phyloP scores from a whole-genome alignment of 2,888 invertebrate genomes.

The Tricholauxania praeusta region DNA sequence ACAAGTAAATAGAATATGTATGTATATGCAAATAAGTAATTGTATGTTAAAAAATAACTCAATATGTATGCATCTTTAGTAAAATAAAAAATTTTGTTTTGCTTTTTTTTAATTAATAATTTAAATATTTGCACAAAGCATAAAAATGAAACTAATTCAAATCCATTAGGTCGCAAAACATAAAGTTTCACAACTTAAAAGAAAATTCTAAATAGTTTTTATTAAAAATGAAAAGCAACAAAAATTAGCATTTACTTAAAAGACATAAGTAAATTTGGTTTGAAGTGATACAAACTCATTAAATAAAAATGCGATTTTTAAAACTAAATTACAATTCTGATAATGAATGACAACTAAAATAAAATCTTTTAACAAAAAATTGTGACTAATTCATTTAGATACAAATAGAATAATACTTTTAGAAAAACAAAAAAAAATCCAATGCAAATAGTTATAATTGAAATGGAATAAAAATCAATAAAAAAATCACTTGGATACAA shows the following conservation, averaged over 20 bases:
- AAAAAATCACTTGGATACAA: slow-evolving; percentile 9
- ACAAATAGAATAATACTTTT: neutral
- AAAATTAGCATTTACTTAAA: slow-evolving; percentile 24
- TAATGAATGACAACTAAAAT: neutral
- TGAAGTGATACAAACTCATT: neutral
- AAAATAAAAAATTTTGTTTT: neutral
- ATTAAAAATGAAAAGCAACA: slow-evolving; percentile 16
- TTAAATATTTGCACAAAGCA: too few species aligned
- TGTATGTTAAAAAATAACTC: neutral
- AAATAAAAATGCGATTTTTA: neutral
- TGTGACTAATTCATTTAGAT: neutral
- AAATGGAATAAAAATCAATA: slow-evolving; percentile 1
- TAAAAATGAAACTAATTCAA: too few species aligned
- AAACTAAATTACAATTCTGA: neutral
- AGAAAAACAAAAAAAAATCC: slow-evolving; percentile 12
- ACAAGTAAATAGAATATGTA: too few species aligned
- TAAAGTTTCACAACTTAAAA: neutral
- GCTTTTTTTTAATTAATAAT: too few species aligned
- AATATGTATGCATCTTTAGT: neutral
- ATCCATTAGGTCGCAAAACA: neutral
- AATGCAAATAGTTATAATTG: neutral
- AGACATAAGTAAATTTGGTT: neutral
- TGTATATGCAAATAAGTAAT: neutral
- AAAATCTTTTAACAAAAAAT: neutral
- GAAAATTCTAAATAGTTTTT: slow-evolving; percentile 29